These are phyloP conservation scores for Latrodectus geometricus DNA, from an alignment of 1,140 invertebrate species.

Conservation along the genomic window DNA sequence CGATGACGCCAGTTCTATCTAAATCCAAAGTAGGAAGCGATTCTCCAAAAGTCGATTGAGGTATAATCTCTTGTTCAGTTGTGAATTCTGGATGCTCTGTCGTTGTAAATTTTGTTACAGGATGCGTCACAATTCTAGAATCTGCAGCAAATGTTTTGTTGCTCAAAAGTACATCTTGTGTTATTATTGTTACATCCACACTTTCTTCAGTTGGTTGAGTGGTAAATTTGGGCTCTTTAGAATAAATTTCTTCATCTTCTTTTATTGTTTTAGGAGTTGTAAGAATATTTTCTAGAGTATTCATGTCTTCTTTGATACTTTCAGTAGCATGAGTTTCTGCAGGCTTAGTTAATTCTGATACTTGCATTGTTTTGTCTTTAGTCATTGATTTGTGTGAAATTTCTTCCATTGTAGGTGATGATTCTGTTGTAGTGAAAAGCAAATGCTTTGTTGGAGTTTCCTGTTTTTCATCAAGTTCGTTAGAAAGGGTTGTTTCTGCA, in stretches of 20 bases:
- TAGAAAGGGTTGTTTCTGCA: no score
- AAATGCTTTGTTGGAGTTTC: no score
- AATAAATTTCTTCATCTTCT: no score
- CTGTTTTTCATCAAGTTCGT: no score
- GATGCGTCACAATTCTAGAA: neutral
- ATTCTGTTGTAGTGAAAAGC: no score
- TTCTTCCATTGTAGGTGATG: neutral
- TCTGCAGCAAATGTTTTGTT: conserved; percentile 5
- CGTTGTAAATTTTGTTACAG: neutral
- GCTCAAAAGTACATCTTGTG: neutral
- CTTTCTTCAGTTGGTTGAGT: neutral
- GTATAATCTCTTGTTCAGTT: neutral
- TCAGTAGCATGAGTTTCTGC: neutral
- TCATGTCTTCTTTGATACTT: neutral
- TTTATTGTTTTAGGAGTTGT: no score
- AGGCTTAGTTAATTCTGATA: neutral
- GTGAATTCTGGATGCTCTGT: neutral
- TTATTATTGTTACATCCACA: neutral
- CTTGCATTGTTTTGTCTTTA: neutral
- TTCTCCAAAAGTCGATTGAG: neutral
- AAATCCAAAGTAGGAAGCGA: neutral
- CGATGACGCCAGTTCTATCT: neutral
- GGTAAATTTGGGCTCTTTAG: no score
- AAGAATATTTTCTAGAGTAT: neutral
- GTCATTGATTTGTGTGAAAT: neutral